Base-by-base conservation (phyloP, 2,888 invertebrate species). In the Psylliodes chrysocephalus region DNA sequence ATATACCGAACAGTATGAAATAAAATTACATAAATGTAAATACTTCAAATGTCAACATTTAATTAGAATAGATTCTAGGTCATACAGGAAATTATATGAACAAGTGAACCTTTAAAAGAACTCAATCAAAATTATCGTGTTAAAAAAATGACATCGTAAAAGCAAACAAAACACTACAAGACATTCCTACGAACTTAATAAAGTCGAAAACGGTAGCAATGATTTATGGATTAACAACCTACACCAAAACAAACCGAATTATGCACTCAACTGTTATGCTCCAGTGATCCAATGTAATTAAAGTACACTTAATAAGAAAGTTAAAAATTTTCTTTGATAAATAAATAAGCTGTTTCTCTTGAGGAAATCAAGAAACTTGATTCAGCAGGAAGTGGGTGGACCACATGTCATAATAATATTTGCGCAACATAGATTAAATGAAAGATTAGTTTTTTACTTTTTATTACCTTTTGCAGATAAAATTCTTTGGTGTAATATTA, bases 331-430 rank as follows among this genome's bases (percentile, higher is more conserved):
- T 25, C 46, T 30, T n/a, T n/a, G n/a, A n/a, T n/a, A n/a, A n/a
- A n/a, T n/a, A n/a, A n/a, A n/a, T n/a, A n/a, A n/a, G n/a, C n/a
- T n/a, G n/a, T n/a, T n/a, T n/a, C 10, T n/a, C 46, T 10, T 46
- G 1, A 14, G 14, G 14, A 35, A 35, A 35, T 12, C 35, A 12
- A 35, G 46, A 46, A 46, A 46, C 12, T 46, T n/a, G 19, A 22
- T 14, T n/a, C n/a, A 6, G 5, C 22, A 46, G 46, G 46, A 46
- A 46, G 25, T 46, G 46, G 46, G 46, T 46, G 46, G 46, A 12
- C 22, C 12, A n/a, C 5, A 35, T 46, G 46, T 22, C 46, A 46
- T 46, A 46, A 46, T 46, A 44, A 15, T n/a, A n/a, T n/a, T 44
- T 44, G 17, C 44, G 44, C 19, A 44, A 44, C 44, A n/a, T 22